Percentiles rank a stretch among this genome's conserved stretches.
Evolutionary conservation across 2,113 vertebrate genomes (phyloP).

Genomic region (Pedetes capensis): DNA sequence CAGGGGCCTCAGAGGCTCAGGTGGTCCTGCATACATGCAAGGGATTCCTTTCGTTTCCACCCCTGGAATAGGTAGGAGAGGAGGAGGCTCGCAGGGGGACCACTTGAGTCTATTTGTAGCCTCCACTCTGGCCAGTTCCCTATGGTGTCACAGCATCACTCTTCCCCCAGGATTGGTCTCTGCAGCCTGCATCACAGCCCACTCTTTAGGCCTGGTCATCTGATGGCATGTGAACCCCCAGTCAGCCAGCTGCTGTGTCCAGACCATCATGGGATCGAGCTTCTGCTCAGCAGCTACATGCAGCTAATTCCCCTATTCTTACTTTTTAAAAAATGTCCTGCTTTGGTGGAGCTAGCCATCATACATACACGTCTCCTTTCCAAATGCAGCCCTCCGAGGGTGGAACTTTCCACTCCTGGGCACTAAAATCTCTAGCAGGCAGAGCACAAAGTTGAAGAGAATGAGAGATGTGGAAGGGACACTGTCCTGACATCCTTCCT

Average conservation of each 20-base stretch:
- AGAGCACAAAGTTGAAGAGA: background rate
- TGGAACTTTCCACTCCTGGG: background rate
- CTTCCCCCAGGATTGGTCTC: background rate
- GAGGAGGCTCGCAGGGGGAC: background rate
- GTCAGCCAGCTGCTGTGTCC: no score
- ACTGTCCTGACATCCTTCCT: background rate
- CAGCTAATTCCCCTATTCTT: background rate
- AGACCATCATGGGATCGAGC: no score
- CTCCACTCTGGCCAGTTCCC: background rate
- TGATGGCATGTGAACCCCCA: background rate
- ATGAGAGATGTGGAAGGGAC: background rate
- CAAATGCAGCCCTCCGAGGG: background rate
- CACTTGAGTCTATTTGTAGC: background rate
- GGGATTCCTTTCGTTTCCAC: background rate
- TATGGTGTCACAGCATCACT: accelerated
- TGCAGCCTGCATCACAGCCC: background rate
- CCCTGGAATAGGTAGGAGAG: no score
- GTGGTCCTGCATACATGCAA: background rate
- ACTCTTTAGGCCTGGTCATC: background rate
- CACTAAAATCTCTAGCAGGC: background rate
- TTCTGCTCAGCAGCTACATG: background rate
- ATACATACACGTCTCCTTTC: background rate
- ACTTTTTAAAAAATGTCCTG: no score
- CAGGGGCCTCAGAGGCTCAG: background rate
- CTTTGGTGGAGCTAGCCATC: no score